These are phyloP conservation scores for Peucedramus taeniatus DNA, from an alignment of 2,113 vertebrate genomes.

Conservation along the genomic window DNA sequence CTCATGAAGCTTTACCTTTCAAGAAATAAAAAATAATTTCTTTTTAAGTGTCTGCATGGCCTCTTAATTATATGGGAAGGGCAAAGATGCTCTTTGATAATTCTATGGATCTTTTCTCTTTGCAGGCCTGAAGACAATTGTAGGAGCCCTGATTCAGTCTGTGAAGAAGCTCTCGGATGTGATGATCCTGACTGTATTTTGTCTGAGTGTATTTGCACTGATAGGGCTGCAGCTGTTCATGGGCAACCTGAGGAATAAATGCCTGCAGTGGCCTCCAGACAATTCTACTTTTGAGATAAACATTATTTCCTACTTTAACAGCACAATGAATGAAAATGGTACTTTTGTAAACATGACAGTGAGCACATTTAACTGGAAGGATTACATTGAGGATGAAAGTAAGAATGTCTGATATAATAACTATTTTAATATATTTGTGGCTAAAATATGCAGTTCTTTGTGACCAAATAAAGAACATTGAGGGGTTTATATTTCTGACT, in stretches of 20 bases:
- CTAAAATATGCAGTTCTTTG: not conserved
- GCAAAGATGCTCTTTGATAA: not conserved
- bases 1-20: conserved; percentile 49
- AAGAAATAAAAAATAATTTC: conserved; percentile 15
- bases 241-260: conserved; percentile 90
- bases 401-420: conserved; percentile 63
- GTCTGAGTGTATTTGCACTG: conserved; percentile 95
- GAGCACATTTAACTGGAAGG: conserved; percentile 78
- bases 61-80: not conserved
- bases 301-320: conserved; percentile 66
- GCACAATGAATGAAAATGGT: conserved; percentile 65
- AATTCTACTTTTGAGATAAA: conserved; percentile 72
- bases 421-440: not conserved
- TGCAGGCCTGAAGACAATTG: conserved; percentile 94
- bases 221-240: conserved; percentile 95
- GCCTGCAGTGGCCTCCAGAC: conserved; percentile 72
- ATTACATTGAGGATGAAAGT: conserved; percentile 81
- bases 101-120: conserved; percentile 9
- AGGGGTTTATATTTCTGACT: not conserved
- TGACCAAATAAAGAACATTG: not conserved
- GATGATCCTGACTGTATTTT: conserved; percentile 98
- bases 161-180: conserved; percentile 95
- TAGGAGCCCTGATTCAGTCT: conserved; percentile 94
- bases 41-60: conserved; percentile 57
- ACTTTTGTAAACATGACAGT: conserved; percentile 63